phyloP scores from a whole-genome alignment of 2,113 vertebrate species.

The Tetraodon nigroviridis region DNA sequence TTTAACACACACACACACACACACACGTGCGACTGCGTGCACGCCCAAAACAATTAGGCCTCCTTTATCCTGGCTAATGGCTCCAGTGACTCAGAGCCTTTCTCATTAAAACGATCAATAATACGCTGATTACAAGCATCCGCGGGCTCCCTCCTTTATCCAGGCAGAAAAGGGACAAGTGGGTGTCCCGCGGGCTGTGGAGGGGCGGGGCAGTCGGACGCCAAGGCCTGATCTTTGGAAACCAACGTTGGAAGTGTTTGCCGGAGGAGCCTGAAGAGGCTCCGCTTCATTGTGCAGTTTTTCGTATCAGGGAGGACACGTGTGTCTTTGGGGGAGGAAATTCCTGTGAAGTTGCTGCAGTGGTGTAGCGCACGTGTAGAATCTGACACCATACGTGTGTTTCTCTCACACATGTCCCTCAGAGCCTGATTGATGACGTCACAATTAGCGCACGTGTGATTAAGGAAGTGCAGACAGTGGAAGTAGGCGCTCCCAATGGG shows the following conservation, averaged over 20 bases:
- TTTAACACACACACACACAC: constrained; percentile 50
- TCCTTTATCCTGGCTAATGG: constrained; percentile 72
- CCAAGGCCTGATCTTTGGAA: constrained; percentile 46
- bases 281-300: constrained; percentile 30
- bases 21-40: constrained; percentile 22
- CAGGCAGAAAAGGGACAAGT: constrained; percentile 55
- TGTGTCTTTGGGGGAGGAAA: constrained; percentile 35
- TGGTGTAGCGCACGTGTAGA: background rate
- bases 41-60: constrained; percentile 74
- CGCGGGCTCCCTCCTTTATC: constrained; percentile 48
- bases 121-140: constrained; percentile 70
- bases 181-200: constrained; percentile 35
- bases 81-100: constrained; percentile 67
- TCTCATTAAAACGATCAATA: constrained; percentile 77
- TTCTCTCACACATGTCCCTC: too few species aligned
- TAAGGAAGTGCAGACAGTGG: too few species aligned
- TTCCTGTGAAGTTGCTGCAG: constrained; percentile 29
- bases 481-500: too few species aligned
- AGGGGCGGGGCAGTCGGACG: constrained; percentile 25
- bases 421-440: too few species aligned
- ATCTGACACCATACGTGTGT: too few species aligned
- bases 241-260: constrained; percentile 42
- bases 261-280: constrained; percentile 20
- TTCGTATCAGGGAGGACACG: constrained; percentile 36
- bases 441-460: too few species aligned